Percentiles rank a stretch among this genome's conserved stretches.
Conservation (phyloP, 2,797 vertebrate species). For the Psittacula echo region DNA sequence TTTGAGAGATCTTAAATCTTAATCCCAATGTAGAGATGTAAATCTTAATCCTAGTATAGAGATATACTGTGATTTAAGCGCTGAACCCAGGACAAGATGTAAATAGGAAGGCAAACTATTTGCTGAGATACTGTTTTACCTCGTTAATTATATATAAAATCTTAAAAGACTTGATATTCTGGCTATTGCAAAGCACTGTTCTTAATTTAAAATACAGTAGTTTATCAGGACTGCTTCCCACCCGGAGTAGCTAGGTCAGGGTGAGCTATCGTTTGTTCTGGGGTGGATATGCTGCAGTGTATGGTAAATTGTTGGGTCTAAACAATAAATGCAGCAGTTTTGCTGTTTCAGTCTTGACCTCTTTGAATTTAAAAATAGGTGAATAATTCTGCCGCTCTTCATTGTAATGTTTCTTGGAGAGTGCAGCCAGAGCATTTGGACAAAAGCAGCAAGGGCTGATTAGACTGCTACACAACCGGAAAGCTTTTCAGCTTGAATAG, state of each 20-base stretch:
- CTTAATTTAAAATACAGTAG: neutral
- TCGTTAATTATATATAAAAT: neutral
- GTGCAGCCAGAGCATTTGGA: neutral
- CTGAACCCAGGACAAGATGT: neutral
- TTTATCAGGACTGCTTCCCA: neutral
- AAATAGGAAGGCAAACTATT: constrained; percentile 25
- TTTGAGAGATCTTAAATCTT: constrained; percentile 36
- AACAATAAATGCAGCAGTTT: neutral
- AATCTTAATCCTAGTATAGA: constrained; percentile 21
- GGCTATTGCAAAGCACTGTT: neutral
- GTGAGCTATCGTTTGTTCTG: neutral
- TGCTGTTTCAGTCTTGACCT: neutral
- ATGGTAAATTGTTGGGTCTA: neutral
- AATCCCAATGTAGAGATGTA: neutral
- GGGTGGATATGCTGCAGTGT: rapidly evolving
- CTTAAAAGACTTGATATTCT: neutral
- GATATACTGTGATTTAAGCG: neutral
- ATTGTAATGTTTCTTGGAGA: neutral
- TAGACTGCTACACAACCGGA: neutral
- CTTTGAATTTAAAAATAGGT: neutral
- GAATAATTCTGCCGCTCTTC: neutral
- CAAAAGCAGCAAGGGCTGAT: neutral
- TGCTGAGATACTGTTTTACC: neutral
- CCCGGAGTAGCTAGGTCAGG: neutral
- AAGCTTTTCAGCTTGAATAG: neutral